Percentiles rank a stretch among this genome's conserved stretches.
Evolutionary conservation across 2,797 vertebrate genomes (phyloP).

Genomic region (Poecilia picta): DNA sequence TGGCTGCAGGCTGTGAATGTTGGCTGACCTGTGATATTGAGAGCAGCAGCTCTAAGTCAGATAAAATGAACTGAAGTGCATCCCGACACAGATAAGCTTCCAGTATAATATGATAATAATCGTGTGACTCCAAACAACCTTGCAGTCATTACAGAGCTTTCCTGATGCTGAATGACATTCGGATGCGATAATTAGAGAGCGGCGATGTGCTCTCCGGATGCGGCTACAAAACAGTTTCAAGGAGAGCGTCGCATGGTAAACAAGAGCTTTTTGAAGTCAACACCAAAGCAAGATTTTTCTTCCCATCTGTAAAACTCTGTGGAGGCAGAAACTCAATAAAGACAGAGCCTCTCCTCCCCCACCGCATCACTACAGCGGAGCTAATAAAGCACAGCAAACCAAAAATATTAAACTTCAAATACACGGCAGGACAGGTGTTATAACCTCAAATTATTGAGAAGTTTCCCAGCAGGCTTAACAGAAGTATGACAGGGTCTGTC

Average conservation of each 20-base stretch:
- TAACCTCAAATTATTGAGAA: constrained; percentile 41
- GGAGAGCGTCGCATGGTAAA: constrained; percentile 52
- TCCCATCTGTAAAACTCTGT: constrained; percentile 14
- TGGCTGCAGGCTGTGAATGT: constrained; percentile 37
- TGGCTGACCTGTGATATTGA: constrained; percentile 38
- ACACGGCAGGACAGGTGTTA: constrained; percentile 32
- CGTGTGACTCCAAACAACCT: constrained; percentile 32
- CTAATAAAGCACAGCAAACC: constrained; percentile 62
- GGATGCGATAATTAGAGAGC: constrained; percentile 68
- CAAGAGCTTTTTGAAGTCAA: constrained; percentile 65
- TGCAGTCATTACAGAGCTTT: constrained; percentile 39
- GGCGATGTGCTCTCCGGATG: constrained; percentile 36
- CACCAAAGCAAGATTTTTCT: constrained; percentile 44
- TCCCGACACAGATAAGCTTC: constrained; percentile 41
- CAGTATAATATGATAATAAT: constrained; percentile 40
- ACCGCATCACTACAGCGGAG: constrained; percentile 33
- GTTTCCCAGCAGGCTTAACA: constrained; percentile 21
- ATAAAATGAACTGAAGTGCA: constrained; percentile 23
- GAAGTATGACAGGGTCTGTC: constrained; percentile 16
- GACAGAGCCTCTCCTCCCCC: constrained; percentile 28
- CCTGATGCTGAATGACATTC: constrained; percentile 51
- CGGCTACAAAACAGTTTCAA: constrained; percentile 36
- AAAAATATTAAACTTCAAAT: constrained; percentile 54
- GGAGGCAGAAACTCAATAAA: constrained; percentile 57
- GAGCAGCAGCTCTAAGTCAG: constrained; percentile 26